Percentiles rank a stretch among this genome's conserved stretches.
Evolutionary conservation across 1,140 invertebrate genomes (phyloP).

Genomic region (Reticulitermes speratus): DNA sequence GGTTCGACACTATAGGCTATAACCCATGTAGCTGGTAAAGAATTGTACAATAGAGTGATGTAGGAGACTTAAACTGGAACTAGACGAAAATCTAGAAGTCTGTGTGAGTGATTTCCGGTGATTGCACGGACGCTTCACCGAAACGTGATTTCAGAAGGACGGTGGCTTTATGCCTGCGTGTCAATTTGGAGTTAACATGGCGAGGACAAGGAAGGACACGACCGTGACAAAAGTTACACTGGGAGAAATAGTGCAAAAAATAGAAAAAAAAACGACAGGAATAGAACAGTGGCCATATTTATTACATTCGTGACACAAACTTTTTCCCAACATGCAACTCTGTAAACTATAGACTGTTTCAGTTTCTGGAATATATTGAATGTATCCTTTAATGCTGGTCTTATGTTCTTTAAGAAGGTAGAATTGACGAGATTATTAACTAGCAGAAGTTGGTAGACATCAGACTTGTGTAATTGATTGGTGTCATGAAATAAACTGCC

Average conservation of each 20-base stretch:
- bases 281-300: not conserved
- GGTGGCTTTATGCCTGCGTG: not conserved
- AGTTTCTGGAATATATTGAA: not conserved
- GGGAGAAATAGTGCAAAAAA: not conserved
- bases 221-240: not conserved
- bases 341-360: not conserved
- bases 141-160: too few species aligned
- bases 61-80: too few species aligned
- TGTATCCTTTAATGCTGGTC: not conserved
- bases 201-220: not conserved
- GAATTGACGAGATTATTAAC: not conserved
- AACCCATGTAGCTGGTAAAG: too few species aligned
- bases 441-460: not conserved
- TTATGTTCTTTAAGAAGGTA: not conserved
- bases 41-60: too few species aligned
- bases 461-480: conserved; percentile 4
- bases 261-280: not conserved
- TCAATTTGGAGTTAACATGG: not conserved
- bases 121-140: too few species aligned
- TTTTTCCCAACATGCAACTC: not conserved
- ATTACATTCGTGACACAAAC: not conserved
- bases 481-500: not conserved
- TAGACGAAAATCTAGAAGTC: too few species aligned
- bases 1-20: too few species aligned
- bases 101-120: too few species aligned